These are phyloP conservation scores for Streptopelia turtur DNA, from an alignment of 2,797 vertebrate genomes.

Conservation along the genomic window DNA sequence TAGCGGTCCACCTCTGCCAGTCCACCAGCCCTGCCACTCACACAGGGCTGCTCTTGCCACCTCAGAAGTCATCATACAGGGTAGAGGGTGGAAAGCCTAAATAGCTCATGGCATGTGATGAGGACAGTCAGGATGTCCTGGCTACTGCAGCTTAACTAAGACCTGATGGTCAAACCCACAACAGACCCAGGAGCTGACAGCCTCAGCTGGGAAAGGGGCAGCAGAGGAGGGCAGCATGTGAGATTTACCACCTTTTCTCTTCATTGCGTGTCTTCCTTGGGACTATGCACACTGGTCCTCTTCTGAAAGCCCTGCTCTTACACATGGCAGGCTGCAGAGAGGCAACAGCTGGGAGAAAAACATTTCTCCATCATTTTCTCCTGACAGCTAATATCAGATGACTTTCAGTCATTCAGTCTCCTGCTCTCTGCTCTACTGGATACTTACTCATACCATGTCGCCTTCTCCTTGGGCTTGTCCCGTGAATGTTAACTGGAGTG, in stretches of 20 bases:
- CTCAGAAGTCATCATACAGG: neutral
- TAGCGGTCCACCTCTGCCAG: neutral
- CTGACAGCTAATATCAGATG: neutral
- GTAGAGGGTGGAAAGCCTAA: neutral
- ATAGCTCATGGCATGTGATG: rapidly evolving
- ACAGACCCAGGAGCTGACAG: neutral
- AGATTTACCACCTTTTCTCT: neutral
- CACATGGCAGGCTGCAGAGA: neutral
- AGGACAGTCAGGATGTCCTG: neutral
- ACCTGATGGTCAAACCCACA: neutral
- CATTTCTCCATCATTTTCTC: neutral
- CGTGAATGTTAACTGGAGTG: rapidly evolving
- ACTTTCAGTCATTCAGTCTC: neutral
- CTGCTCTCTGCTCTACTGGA: neutral
- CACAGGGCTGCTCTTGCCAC: neutral
- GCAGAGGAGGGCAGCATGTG: neutral
- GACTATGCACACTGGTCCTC: neutral
- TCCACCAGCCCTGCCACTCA: neutral
- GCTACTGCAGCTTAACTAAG: neutral
- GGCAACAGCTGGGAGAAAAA: neutral
- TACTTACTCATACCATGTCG: neutral
- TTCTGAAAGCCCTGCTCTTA: neutral
- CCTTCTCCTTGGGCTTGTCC: neutral
- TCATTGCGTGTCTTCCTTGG: neutral
- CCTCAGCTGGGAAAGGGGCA: neutral